Evolutionary conservation across 1,140 invertebrate genomes (phyloP), one percentile per base, ranked within the genome.

Genomic region (Scaptomyza hsui): DNA sequence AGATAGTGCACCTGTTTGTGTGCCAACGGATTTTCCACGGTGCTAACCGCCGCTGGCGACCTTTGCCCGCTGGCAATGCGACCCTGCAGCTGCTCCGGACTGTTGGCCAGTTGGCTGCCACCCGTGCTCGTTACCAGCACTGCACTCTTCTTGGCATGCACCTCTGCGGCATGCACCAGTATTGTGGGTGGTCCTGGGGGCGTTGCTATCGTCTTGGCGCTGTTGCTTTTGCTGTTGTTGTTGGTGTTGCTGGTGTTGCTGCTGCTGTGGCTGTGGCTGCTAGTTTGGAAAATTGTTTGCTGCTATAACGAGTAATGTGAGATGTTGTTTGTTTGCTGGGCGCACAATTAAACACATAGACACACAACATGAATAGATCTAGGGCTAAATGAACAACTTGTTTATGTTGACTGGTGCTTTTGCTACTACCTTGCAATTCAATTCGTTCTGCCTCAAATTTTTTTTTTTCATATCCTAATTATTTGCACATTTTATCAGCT

Each of bases 281-380:
- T 83, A 90, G 73, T 88, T 80, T 90, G 76, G 77, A 89, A 83
- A 90, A 83, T 82, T 77, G 79, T 88, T 90, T 90, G 88, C 88
- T 90, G 89, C 88, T 90, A 90, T 90, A 90, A 90, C 72, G 77
- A 90, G 88, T 88, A 90, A 90, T 80, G 80, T 86, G 81, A 89
- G 86, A 79, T 72, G 53, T 26, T 3, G 24, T 45, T 44, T 4
- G 45, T 45, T 74, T 72, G 64, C 44, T 68, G 52, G 68, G 61
- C 51, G 45, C 76, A 79, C 80, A 82, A 56, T 83, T 65, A 59
- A 64, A 69, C 41, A 69, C 41, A 65, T 44, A 48, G 15, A 73
- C 53, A 61, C 61, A 81, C 45, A 80, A 72, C 42, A 41, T 55
- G 2, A 24, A 24, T 9, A 10, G 6, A 13, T 41, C 13, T n/a